phyloP scores from a whole-genome alignment of 2,113 vertebrate species.

The Tachycineta bicolor region DNA sequence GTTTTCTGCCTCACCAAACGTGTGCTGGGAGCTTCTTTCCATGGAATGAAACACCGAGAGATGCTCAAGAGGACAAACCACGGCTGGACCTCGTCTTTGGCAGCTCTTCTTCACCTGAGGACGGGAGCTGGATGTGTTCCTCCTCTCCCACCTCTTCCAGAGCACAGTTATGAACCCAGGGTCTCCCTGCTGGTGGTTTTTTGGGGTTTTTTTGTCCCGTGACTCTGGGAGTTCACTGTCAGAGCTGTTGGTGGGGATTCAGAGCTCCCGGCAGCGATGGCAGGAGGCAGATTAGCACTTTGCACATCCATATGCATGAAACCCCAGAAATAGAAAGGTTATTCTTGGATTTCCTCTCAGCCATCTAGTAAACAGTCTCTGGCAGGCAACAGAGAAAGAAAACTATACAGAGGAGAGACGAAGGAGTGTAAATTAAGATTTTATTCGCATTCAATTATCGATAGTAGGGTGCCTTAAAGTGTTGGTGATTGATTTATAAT shows the following conservation, averaged over 20 bases:
- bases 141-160: neutral
- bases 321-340: slow-evolving; percentile 62
- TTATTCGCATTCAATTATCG: slow-evolving; percentile 35
- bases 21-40: neutral
- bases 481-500: neutral
- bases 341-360: slow-evolving; percentile 62
- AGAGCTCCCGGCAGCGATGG: neutral
- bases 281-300: slow-evolving; percentile 41
- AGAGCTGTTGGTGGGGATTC: neutral
- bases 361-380: slow-evolving; percentile 64
- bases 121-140: neutral
- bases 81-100: neutral
- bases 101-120: neutral
- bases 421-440: slow-evolving; percentile 6
- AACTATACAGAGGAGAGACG: neutral
- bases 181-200: neutral
- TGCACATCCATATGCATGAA: slow-evolving; percentile 65
- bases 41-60: neutral
- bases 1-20: neutral
- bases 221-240: neutral
- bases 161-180: neutral
- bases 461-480: neutral
- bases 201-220: neutral
- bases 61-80: neutral
- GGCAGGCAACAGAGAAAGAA: slow-evolving; percentile 17